A percentile compares a stretch with the other conserved stretches of the same genome.
These are phyloP conservation scores for Rhabdomys pumilio DNA, from an alignment of 2,797 vertebrate genomes.

Conservation along the genomic window DNA sequence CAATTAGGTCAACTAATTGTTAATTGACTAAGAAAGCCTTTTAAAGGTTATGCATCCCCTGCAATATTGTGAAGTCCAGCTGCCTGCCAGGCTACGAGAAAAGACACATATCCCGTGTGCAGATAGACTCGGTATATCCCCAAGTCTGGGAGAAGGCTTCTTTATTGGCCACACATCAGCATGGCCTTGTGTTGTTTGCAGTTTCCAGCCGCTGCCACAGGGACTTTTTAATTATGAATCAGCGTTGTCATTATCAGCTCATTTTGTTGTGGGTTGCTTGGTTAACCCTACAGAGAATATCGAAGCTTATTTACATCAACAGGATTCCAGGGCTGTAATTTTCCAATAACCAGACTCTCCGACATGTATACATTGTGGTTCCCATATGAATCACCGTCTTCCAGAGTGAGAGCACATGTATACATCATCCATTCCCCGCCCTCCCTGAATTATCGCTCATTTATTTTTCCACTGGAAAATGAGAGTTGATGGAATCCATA, in stretches of 20 bases:
- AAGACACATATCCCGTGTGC: not conserved
- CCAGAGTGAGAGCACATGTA: slow-evolving; percentile 59
- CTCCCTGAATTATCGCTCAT: slow-evolving; percentile 74
- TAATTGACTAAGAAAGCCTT: not conserved
- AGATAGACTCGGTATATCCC: not conserved
- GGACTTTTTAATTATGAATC: slow-evolving; percentile 79
- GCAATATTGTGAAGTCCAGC: not conserved
- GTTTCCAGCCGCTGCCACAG: slow-evolving; percentile 25
- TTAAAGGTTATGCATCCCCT: not conserved
- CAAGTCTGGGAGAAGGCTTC: slow-evolving; percentile 43
- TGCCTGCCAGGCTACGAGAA: not conserved
- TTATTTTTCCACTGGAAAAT: slow-evolving; percentile 85
- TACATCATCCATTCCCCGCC: slow-evolving; percentile 62
- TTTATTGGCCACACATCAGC: slow-evolving; percentile 35
- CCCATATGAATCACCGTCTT: slow-evolving; percentile 72
- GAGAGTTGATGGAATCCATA: slow-evolving; percentile 57
- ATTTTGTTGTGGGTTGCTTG: slow-evolving; percentile 81
- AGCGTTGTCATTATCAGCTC: slow-evolving; percentile 72
- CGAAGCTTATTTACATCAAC: slow-evolving; percentile 74
- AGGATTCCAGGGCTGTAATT: slow-evolving; percentile 78
- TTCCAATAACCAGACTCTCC: slow-evolving; percentile 79
- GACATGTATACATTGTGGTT: slow-evolving; percentile 80
- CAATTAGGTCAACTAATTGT: slow-evolving; percentile 23
- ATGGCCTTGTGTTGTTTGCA: slow-evolving; percentile 33
- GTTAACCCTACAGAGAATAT: slow-evolving; percentile 71